Evolutionary conservation across 2,113 vertebrate genomes (phyloP).

Genomic region (Rhinoptilus africanus): DNA sequence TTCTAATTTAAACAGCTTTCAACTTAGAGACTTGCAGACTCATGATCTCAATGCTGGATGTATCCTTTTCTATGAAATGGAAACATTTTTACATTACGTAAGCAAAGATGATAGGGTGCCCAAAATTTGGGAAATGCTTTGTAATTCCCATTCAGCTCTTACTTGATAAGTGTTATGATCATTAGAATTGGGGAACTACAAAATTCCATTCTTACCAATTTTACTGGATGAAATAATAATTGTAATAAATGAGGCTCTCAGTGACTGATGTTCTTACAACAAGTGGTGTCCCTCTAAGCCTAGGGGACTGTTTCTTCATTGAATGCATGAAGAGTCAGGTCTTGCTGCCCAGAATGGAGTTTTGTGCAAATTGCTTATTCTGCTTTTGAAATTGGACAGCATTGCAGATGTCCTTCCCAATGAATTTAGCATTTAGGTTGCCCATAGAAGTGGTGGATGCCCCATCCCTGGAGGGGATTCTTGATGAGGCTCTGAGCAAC

Average conservation of each 20-base stretch:
- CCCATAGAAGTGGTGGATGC: too few relatives aligned
- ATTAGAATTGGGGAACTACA: neutral
- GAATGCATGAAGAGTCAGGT: neutral
- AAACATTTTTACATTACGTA: neutral
- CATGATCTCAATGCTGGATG: constrained; percentile 96
- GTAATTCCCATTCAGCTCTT: neutral
- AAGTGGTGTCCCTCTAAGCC: neutral
- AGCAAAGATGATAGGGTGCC: neutral
- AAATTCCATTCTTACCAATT: neutral
- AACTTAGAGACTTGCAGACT: constrained; percentile 92
- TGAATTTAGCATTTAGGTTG: neutral
- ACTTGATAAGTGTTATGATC: neutral
- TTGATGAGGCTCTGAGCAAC: too few relatives aligned
- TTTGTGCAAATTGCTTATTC: neutral
- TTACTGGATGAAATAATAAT: neutral
- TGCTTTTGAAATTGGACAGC: neutral
- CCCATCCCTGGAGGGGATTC: too few relatives aligned
- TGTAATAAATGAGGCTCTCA: rapidly evolving
- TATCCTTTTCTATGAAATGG: constrained; percentile 83
- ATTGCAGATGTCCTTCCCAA: neutral
- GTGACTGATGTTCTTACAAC: neutral
- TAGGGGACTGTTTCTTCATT: neutral
- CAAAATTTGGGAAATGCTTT: neutral
- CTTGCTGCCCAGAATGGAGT: neutral
- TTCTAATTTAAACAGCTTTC: constrained; percentile 82